Conservation (phyloP, 2,888 invertebrate species). For the Polymixis lichenea region DNA sequence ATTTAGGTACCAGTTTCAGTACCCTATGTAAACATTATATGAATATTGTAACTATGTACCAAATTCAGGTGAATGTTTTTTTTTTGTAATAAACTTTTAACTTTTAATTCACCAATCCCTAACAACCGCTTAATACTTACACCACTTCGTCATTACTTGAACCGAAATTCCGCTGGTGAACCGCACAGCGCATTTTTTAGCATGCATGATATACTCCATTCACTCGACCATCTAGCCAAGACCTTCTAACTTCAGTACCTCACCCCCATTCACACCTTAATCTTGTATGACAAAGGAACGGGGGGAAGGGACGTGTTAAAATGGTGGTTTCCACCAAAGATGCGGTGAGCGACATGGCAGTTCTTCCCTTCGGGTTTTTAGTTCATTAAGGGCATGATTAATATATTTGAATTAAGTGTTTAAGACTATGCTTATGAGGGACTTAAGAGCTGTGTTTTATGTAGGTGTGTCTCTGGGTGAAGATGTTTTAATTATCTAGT, state of each 20-base stretch:
- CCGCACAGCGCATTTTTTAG: constrained; percentile 58
- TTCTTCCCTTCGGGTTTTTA: constrained; percentile 57
- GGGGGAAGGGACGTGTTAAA: constrained; percentile 8
- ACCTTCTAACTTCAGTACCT: constrained; percentile 18
- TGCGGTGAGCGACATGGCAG: constrained; percentile 45
- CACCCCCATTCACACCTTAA: neutral
- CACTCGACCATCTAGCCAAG: constrained; percentile 35
- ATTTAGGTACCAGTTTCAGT: no score
- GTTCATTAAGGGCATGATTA: constrained; percentile 62
- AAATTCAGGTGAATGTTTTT: no score
- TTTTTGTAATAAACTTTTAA: no score
- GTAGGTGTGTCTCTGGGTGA: neutral
- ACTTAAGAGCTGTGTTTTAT: constrained; percentile 19
- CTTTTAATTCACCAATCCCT: neutral
- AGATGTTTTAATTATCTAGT: constrained; percentile 24
- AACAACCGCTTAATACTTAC: constrained; percentile 32
- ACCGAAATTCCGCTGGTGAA: constrained; percentile 62
- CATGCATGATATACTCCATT: constrained; percentile 54
- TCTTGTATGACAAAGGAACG: neutral
- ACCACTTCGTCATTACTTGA: constrained; percentile 56
- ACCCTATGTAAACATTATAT: no score
- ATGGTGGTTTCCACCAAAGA: constrained; percentile 29
- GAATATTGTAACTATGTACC: no score
- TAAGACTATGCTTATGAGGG: constrained; percentile 34
- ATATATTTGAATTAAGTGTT: constrained; percentile 61